phyloP scores from a whole-genome alignment of 2,113 vertebrate species.

The Bufo gargarizans region DNA sequence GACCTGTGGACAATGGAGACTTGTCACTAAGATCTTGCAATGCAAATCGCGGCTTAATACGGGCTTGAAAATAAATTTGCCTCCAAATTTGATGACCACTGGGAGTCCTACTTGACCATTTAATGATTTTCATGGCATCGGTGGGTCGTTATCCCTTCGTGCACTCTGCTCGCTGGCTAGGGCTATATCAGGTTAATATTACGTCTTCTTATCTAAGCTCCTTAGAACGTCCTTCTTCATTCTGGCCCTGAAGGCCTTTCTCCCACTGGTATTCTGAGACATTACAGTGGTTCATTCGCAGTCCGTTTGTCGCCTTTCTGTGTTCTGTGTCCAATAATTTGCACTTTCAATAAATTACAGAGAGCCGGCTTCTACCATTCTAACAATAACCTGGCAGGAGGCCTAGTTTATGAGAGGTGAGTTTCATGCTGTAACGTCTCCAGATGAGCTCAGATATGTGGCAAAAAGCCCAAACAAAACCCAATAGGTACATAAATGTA shows the following conservation, averaged over 20 bases:
- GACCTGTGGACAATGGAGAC: not conserved
- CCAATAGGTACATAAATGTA: not conserved
- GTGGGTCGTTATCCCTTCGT: not conserved
- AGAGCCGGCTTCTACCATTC: not conserved
- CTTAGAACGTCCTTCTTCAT: not conserved
- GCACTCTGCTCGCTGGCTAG: not conserved
- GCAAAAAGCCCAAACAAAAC: not conserved
- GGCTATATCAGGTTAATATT: not conserved
- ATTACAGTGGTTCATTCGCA: not conserved
- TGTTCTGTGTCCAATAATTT: not conserved
- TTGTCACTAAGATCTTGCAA: not conserved
- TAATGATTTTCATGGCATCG: not conserved
- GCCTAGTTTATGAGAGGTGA: not conserved
- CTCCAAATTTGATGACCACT: not conserved
- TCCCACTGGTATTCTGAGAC: not conserved
- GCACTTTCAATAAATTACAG: not conserved
- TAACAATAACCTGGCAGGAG: not conserved
- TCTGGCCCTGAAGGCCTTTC: not conserved
- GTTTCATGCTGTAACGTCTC: not conserved
- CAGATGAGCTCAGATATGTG: not conserved
- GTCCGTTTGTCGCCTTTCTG: not conserved
- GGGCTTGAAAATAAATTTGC: not conserved
- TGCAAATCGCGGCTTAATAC: not conserved
- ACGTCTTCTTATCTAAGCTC: not conserved
- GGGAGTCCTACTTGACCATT: not conserved